Conservation (phyloP, 2,113 vertebrate genomes). For the Cryptomyrus ogoouensis region DNA sequence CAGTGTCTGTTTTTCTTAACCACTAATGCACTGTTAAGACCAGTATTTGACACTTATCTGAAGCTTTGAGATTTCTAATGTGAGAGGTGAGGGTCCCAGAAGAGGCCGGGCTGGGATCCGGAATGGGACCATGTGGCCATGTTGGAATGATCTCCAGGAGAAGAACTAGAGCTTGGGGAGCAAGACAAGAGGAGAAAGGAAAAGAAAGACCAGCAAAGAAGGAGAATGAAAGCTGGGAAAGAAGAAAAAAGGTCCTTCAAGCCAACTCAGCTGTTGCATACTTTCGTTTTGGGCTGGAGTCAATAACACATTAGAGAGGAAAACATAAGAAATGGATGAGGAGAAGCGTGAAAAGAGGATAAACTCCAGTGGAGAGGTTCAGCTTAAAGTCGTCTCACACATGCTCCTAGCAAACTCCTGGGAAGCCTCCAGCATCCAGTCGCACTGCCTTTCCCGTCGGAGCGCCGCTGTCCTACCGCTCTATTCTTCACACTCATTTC, state of each 20-base stretch:
- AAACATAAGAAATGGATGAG: not conserved
- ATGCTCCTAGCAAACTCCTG: slow-evolving; percentile 39
- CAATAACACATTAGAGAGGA: slow-evolving; percentile 6
- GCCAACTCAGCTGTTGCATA: slow-evolving; percentile 8
- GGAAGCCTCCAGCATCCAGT: slow-evolving; percentile 21
- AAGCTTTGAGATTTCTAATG: not conserved
- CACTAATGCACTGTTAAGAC: not conserved
- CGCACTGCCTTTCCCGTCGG: not conserved
- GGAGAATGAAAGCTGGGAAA: not conserved
- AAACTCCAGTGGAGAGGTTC: slow-evolving; percentile 22
- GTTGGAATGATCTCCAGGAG: not conserved
- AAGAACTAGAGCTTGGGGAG: not conserved
- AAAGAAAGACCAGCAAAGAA: not conserved
- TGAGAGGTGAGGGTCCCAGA: not conserved
- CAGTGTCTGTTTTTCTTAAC: not conserved
- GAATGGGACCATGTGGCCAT: not conserved
- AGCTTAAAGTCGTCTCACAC: slow-evolving; percentile 35
- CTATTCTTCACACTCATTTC: slow-evolving; percentile 36
- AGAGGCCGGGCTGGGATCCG: not conserved
- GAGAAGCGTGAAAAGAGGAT: slow-evolving; percentile 8
- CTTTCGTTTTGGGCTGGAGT: not conserved
- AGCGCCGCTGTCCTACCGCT: not conserved
- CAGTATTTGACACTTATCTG: not conserved
- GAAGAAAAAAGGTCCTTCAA: not conserved
- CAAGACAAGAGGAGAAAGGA: not conserved